Evolutionary conservation across 2,797 vertebrate genomes (phyloP).

Genomic region (Trichosurus vulpecula): DNA sequence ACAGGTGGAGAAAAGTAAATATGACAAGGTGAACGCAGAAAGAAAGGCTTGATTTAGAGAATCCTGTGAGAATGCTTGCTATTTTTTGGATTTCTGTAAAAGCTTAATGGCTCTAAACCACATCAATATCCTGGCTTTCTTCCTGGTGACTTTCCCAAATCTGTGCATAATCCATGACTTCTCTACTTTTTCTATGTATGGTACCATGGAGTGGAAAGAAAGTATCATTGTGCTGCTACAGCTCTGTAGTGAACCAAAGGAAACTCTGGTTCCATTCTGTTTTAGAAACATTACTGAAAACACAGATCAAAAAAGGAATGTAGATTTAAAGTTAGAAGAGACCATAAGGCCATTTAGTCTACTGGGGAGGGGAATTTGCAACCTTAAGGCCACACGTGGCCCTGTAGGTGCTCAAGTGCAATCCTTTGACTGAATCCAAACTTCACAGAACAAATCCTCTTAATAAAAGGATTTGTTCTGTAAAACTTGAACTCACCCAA

Average conservation of each 20-base stretch:
- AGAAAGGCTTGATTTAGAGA: slow-evolving; percentile 40
- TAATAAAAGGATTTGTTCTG: too few species aligned
- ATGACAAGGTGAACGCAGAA: slow-evolving; percentile 59
- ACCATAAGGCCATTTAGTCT: not conserved
- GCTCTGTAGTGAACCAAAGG: not conserved
- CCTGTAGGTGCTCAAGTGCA: too few species aligned
- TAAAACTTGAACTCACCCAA: too few species aligned
- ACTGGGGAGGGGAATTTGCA: not conserved
- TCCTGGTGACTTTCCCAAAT: slow-evolving; percentile 47
- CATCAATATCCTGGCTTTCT: slow-evolving; percentile 55
- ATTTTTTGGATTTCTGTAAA: slow-evolving; percentile 67
- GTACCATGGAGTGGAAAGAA: slow-evolving; percentile 11
- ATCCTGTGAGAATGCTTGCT: slow-evolving; percentile 58
- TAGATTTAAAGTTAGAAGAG: not conserved
- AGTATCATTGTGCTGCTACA: slow-evolving; percentile 2
- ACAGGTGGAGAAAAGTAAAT: slow-evolving; percentile 63
- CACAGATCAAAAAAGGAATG: not conserved
- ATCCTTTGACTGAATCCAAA: too few species aligned
- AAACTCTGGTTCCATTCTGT: not conserved
- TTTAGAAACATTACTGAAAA: slow-evolving; percentile 3
- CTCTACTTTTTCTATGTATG: slow-evolving; percentile 60
- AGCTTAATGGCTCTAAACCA: slow-evolving; percentile 62
- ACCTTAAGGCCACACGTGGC: too few species aligned
- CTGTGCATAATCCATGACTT: slow-evolving; percentile 48
- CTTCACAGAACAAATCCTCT: too few species aligned